Conservation (phyloP, 2,113 vertebrate species). For the Anas platyrhynchos region DNA sequence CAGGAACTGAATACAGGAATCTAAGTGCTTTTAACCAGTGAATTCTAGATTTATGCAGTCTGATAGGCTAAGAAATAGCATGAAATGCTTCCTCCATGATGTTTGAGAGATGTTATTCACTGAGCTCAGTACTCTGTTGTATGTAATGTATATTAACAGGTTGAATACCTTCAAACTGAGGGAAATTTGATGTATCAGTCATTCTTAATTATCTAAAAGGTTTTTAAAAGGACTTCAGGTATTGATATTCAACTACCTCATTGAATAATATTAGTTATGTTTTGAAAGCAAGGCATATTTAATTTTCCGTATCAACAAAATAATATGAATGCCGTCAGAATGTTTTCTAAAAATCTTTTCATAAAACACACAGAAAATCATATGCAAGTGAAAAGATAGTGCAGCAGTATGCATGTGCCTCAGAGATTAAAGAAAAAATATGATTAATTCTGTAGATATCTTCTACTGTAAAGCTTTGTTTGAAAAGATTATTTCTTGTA, state of each 20-base stretch:
- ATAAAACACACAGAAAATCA: background rate
- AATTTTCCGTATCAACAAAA: background rate
- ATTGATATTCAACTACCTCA: background rate
- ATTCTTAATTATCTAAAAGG: background rate
- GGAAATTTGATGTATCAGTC: background rate
- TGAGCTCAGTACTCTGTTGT: background rate
- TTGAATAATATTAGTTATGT: background rate
- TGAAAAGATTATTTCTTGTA: background rate
- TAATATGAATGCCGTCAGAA: background rate
- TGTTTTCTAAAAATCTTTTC: background rate
- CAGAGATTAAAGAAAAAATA: background rate
- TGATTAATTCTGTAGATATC: background rate
- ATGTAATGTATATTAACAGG: background rate
- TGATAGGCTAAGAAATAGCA: background rate
- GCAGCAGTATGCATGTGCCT: background rate
- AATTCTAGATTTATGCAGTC: background rate
- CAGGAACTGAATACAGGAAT: background rate
- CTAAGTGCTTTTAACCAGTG: background rate
- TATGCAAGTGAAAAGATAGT: background rate
- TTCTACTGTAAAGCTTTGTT: fast-evolving
- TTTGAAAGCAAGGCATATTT: background rate
- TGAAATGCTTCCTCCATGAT: background rate
- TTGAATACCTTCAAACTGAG: background rate
- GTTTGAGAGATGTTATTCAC: too few relatives aligned
- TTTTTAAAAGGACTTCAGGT: background rate